Evolutionary conservation across 2,113 vertebrate genomes (phyloP), one percentile per base, ranked within the genome.

Genomic region (Ageneiosus marmoratus): DNA sequence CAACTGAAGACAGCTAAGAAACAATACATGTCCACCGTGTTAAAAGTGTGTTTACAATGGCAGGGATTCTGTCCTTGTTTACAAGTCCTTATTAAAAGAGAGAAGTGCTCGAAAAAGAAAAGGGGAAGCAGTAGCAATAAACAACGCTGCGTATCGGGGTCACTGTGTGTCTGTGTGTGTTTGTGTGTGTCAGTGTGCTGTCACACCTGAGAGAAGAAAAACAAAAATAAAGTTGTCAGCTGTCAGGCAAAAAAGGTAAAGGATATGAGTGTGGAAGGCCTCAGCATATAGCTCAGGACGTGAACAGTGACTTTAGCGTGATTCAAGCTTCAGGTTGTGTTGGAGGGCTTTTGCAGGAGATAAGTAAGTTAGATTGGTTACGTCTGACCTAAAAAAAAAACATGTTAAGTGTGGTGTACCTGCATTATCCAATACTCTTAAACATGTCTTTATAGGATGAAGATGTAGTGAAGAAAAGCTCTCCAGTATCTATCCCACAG

Each of bases 191-290:
- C 18, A 24, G 37, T 69, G 34, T 50, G 69, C 88, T 84, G 83
- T 82, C 70, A 87, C 88, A 81, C 88, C 88, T 83, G 29, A 29
- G 29, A 84, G 80, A 51, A 46, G 89, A 86, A 85, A 88, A 90
- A 90, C 86, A 89, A 90, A 80, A 82, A 84, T 91, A 73, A 90
- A 89, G 83, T 86, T 48, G 86, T 87, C 89, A 74, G 83, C 83
- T 72, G 77, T 78, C 86, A 46, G 82, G 84, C 2, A 4, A 48
- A 5, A 24, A 29, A 73, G 44, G 44, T 34, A 81, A 69, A 77
- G 46, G 34, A 60, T 74, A 41, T 20, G 53, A 7, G 41, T 20
- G 41, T 37, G 44, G 53, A 72, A 32, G 50, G 34, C 34, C 50
- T 16, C 62, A 16, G 50, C 70, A 75, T 24, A 24, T 10, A 1